phyloP scores from a whole-genome alignment of 2,113 vertebrate genomes.

The Grammomys surdaster region DNA sequence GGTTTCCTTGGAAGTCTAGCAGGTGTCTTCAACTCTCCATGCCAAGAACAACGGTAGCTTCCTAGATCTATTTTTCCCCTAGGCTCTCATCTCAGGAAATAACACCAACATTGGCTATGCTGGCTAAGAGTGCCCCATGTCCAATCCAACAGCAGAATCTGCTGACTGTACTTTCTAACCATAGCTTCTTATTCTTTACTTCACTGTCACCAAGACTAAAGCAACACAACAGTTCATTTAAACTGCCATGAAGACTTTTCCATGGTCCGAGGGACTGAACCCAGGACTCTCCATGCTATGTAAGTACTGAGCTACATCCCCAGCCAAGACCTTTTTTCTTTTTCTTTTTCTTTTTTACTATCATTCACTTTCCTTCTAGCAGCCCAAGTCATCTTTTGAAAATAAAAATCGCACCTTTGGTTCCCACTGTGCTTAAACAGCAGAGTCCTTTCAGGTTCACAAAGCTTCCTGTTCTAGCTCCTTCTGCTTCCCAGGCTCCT shows the following conservation, averaged over 20 bases:
- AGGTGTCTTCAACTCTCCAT: not conserved
- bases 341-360: not conserved
- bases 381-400: not conserved
- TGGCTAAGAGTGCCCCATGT: not conserved
- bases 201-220: not conserved
- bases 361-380: not conserved
- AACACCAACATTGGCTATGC: not conserved
- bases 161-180: not conserved
- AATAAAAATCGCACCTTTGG: slow-evolving; percentile 12
- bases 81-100: not conserved
- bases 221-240: not conserved
- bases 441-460: not conserved
- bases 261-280: not conserved
- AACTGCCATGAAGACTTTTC: not conserved
- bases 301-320: not conserved
- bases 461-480: not conserved
- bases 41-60: not conserved
- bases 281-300: not conserved
- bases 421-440: not conserved
- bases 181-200: not conserved
- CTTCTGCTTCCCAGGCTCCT: not conserved
- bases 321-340: not conserved
- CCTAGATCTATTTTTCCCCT: not conserved
- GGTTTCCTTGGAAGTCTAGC: not conserved
- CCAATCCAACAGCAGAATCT: not conserved